Evolutionary conservation across 2,888 invertebrate genomes (phyloP).

Genomic region (Galerucella calmariensis): DNA sequence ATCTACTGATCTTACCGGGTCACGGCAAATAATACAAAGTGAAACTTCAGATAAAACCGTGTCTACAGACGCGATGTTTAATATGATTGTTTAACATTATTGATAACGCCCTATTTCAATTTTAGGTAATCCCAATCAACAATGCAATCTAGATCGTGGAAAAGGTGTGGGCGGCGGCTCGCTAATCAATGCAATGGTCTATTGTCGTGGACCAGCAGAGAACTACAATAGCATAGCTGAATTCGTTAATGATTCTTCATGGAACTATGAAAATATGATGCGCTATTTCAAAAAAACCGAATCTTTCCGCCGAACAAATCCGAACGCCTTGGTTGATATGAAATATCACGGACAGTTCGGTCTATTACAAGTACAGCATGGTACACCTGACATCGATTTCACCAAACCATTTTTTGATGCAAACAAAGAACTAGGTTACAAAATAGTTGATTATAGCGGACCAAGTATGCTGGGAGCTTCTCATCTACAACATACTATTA

Average conservation of each 20-base stretch:
- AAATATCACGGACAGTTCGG: slow-evolving; percentile 39
- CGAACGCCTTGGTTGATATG: slow-evolving; percentile 24
- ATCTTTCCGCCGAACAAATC: slow-evolving; percentile 29
- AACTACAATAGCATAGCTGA: slow-evolving; percentile 66
- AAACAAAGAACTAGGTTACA: slow-evolving; percentile 74
- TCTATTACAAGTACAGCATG: slow-evolving; percentile 39
- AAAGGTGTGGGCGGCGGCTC: slow-evolving; percentile 67
- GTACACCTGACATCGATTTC: not conserved
- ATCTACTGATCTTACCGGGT: no score
- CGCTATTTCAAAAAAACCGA: slow-evolving; percentile 60
- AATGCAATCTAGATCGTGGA: slow-evolving; percentile 54
- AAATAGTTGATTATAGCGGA: slow-evolving; percentile 75
- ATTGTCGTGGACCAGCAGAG: slow-evolving; percentile 64
- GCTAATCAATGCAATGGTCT: slow-evolving; percentile 66
- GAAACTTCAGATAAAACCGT: no score
- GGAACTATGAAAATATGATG: slow-evolving; percentile 70
- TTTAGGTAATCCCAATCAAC: no score
- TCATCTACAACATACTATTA: slow-evolving; percentile 70
- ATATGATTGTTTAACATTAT: no score
- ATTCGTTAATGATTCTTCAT: slow-evolving; percentile 52
- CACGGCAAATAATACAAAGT: no score
- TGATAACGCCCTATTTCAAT: no score
- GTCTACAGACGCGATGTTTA: no score
- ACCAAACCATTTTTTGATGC: slow-evolving; percentile 70
- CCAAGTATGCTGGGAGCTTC: slow-evolving; percentile 74